Conservation (phyloP, 2,888 invertebrate genomes). For the Sphinx pinastri region DNA sequence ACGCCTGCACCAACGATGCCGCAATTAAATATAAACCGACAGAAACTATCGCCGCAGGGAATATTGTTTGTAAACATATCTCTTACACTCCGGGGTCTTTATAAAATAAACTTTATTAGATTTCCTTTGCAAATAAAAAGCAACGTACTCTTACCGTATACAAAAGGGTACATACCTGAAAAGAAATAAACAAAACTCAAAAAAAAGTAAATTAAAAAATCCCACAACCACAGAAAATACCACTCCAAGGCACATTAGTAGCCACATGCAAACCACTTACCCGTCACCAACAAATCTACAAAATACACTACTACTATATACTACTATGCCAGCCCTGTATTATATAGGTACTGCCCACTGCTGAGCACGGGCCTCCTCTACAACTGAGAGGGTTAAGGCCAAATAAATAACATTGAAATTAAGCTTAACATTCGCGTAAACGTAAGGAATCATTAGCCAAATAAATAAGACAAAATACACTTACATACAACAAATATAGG, state of each 20-base stretch:
- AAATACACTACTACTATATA: too few relatives aligned
- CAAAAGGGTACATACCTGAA: constrained; percentile 33
- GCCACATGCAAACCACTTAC: constrained; percentile 9
- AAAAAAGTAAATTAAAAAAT: neutral
- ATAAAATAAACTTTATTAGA: too few relatives aligned
- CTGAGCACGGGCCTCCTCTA: too few relatives aligned
- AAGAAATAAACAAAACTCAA: constrained; percentile 27
- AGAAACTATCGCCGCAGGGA: neutral
- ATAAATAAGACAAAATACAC: too few relatives aligned
- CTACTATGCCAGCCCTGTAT: too few relatives aligned
- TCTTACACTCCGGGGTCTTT: too few relatives aligned
- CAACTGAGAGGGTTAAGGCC: too few relatives aligned
- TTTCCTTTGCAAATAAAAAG: neutral
- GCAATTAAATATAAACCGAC: neutral
- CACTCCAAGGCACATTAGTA: neutral
- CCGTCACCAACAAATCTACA: neutral
- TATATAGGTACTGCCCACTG: too few relatives aligned
- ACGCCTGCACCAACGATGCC: neutral
- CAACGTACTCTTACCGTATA: neutral
- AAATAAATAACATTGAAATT: too few relatives aligned
- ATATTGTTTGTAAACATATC: neutral
- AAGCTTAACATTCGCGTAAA: too few relatives aligned
- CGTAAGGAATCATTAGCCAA: too few relatives aligned
- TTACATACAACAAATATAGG: neutral
- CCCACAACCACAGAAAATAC: neutral